These are phyloP conservation scores for Linnaemya vulpina DNA, from an alignment of 2,888 invertebrate genomes.

Conservation along the genomic window DNA sequence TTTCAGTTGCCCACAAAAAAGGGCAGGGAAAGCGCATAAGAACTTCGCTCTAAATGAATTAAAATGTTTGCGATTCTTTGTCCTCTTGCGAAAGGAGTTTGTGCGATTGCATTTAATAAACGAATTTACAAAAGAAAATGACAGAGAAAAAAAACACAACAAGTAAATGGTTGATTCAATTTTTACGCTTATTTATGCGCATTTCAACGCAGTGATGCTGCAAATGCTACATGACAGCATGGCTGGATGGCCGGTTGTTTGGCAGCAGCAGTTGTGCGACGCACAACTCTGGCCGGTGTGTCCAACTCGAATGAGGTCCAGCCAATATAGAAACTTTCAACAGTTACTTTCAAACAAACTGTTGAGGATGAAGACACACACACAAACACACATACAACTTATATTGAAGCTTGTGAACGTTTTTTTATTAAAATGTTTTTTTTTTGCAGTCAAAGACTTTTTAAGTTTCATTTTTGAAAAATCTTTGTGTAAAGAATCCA, in stretches of 20 bases:
- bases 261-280: not conserved
- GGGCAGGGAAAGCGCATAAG: conserved; percentile 2
- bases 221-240: conserved; percentile 57
- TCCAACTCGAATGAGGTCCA: not conserved
- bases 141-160: conserved; percentile 32
- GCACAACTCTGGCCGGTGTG: not conserved
- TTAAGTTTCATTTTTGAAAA: not conserved
- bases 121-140: conserved; percentile 17
- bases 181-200: conserved; percentile 60
- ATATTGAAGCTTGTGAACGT: conserved; percentile 50
- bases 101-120: conserved; percentile 32
- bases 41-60: conserved; percentile 27
- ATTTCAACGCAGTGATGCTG: conserved; percentile 66
- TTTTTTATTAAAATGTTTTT: conserved; percentile 26
- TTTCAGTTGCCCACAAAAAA: not conserved
- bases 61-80: conserved; percentile 37
- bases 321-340: not conserved
- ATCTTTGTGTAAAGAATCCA: conserved; percentile 24
- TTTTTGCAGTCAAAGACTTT: not conserved
- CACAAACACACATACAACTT: conserved; percentile 12
- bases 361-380: too few species aligned
- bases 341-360: conserved; percentile 12
- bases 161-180: conserved; percentile 55
- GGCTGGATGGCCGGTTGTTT: not conserved
- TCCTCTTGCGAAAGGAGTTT: not conserved